Conservation (phyloP, 1,140 invertebrate genomes). For the Venturia canescens region DNA sequence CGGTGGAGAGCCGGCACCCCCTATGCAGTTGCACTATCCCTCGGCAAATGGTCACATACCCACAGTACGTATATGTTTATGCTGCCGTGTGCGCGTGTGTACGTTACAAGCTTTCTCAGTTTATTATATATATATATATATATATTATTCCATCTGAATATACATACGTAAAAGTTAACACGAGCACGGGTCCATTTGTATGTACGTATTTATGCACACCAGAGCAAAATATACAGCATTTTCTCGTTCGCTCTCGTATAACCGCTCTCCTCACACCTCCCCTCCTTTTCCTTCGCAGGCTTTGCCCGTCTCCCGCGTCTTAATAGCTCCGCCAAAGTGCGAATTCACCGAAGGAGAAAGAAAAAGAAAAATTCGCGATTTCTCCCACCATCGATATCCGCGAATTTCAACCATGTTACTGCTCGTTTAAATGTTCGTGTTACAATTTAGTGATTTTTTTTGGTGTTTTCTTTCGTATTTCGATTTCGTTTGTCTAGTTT, state of each 20-base stretch:
- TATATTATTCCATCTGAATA: not conserved
- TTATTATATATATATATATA: slow-evolving; percentile 6
- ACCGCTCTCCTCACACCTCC: not conserved
- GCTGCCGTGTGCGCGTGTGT: no score
- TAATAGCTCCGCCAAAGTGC: slow-evolving; percentile 26
- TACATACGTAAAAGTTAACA: not conserved
- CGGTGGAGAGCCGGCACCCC: slow-evolving; percentile 74
- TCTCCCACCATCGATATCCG: no score
- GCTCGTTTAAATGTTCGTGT: not conserved
- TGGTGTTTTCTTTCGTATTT: not conserved
- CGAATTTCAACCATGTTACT: not conserved
- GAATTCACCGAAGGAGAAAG: slow-evolving; percentile 1
- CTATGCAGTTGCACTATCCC: slow-evolving; percentile 75
- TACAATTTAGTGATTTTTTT: not conserved
- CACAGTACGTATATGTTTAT: slow-evolving; percentile 63
- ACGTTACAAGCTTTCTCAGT: no score
- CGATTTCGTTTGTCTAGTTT: not conserved
- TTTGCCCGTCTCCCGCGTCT: slow-evolving; percentile 2
- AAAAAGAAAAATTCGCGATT: not conserved
- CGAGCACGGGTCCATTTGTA: not conserved
- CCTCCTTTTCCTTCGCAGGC: not conserved
- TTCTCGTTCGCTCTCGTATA: slow-evolving; percentile 26
- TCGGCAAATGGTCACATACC: slow-evolving; percentile 75
- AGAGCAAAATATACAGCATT: slow-evolving; percentile 1
- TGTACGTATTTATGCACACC: slow-evolving; percentile 16